phyloP scores from a whole-genome alignment of 2,888 invertebrate species.

The Hoplodrina blanda region DNA sequence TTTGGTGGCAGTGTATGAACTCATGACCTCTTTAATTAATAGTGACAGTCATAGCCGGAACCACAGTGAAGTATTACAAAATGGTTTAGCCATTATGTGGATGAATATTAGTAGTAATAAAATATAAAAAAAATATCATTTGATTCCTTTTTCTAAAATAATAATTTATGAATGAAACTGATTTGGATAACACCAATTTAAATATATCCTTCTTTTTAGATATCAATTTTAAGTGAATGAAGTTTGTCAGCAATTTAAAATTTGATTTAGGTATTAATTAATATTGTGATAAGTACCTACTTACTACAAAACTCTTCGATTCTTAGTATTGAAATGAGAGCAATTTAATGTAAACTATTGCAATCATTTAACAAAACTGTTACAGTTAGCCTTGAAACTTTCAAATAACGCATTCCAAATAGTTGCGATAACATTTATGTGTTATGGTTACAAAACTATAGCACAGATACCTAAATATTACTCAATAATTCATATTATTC shows the following conservation, averaged over 20 bases:
- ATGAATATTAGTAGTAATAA: background rate
- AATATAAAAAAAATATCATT: background rate
- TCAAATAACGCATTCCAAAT: constrained; percentile 34
- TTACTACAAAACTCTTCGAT: background rate
- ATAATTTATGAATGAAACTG: background rate
- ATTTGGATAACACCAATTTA: background rate
- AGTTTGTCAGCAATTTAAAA: background rate
- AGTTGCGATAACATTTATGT: constrained; percentile 21
- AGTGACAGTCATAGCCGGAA: background rate
- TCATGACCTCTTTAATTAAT: constrained; percentile 45
- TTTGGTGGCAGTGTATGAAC: constrained; percentile 15
- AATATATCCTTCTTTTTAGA: constrained; percentile 4
- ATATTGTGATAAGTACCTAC: too few relatives aligned
- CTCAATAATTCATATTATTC: background rate
- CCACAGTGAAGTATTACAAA: background rate
- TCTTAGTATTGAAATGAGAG: background rate
- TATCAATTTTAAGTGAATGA: constrained; percentile 2
- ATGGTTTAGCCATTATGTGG: background rate
- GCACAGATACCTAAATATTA: background rate
- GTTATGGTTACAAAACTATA: constrained; percentile 16
- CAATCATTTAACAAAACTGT: constrained; percentile 32
- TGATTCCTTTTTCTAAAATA: too few relatives aligned
- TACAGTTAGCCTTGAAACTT: constrained; percentile 46
- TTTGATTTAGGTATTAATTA: background rate
- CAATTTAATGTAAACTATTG: constrained; percentile 6